Evolutionary conservation across 2,888 invertebrate species (phyloP).

Genomic region (Sesamia inferens): DNA sequence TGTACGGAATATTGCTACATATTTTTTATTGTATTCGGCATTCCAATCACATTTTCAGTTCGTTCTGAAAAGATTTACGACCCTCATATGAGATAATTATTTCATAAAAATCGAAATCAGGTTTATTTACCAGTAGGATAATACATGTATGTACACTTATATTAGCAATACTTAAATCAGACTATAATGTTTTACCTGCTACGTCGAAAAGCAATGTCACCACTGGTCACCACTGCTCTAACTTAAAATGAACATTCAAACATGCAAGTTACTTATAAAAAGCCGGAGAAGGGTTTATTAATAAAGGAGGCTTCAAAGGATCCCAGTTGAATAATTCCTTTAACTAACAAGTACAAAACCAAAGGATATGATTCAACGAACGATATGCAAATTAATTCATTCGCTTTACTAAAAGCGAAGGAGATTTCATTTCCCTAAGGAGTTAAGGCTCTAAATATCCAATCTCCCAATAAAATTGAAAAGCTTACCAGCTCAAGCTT

Average conservation of each 20-base stretch:
- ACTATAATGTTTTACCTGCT: neutral
- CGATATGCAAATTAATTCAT: conserved; percentile 62
- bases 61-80: neutral
- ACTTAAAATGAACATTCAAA: neutral
- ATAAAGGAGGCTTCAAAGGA: conserved; percentile 30
- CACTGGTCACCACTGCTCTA: neutral
- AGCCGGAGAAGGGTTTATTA: conserved; percentile 13
- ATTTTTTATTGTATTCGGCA: conserved; percentile 36
- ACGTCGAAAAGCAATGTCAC: neutral
- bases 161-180: too few relatives aligned
- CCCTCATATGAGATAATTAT: neutral
- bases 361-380: conserved; percentile 65
- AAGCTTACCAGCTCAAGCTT: conserved; percentile 76
- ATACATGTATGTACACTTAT: neutral
- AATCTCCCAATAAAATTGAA: conserved; percentile 80
- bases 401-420: conserved; percentile 65
- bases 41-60: conserved; percentile 27
- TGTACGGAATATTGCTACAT: conserved; percentile 59
- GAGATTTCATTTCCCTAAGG: conserved; percentile 69
- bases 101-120: neutral
- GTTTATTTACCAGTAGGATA: neutral
- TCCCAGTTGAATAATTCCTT: conserved; percentile 51
- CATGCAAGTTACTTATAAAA: neutral
- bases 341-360: conserved; percentile 57
- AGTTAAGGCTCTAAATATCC: conserved; percentile 66